Conservation (phyloP, 2,797 vertebrate species). For the Helostoma temminkii region DNA sequence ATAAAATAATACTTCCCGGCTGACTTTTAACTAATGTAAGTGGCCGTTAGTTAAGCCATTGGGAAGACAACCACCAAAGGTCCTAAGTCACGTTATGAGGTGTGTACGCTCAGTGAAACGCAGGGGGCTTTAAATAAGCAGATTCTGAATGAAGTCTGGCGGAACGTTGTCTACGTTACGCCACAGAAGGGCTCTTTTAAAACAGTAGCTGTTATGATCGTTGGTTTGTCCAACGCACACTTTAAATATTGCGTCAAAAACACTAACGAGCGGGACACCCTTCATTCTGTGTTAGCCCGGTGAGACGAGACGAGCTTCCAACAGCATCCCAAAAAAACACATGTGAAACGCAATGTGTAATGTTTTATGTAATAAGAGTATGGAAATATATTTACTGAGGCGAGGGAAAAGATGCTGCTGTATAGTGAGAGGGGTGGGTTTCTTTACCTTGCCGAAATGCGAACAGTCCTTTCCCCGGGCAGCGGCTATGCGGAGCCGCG, state of each 20-base stretch:
- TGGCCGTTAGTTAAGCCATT: background rate
- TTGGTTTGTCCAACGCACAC: background rate
- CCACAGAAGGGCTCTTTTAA: no score
- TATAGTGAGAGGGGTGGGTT: slow-evolving; percentile 3
- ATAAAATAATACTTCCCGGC: no score
- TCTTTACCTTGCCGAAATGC: slow-evolving; percentile 71
- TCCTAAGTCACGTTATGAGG: background rate
- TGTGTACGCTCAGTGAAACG: no score
- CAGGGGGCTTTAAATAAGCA: background rate
- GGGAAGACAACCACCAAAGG: background rate
- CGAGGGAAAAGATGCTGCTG: background rate
- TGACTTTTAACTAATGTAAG: background rate
- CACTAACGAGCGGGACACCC: background rate
- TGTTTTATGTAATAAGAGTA: no score
- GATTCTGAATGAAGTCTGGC: slow-evolving; percentile 2
- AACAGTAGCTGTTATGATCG: no score
- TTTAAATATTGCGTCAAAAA: slow-evolving; percentile 39
- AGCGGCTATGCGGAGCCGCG: slow-evolving; percentile 47
- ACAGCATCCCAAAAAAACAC: no score
- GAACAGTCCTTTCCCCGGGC: slow-evolving; percentile 11
- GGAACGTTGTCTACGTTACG: no score
- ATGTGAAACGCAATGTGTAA: no score
- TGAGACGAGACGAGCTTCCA: background rate
- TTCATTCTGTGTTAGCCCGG: background rate
- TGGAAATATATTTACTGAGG: rapidly evolving